Evolutionary conservation across 2,113 vertebrate species (phyloP), one percentile per base, ranked within the genome.

Genomic region (Cygnus atratus): DNA sequence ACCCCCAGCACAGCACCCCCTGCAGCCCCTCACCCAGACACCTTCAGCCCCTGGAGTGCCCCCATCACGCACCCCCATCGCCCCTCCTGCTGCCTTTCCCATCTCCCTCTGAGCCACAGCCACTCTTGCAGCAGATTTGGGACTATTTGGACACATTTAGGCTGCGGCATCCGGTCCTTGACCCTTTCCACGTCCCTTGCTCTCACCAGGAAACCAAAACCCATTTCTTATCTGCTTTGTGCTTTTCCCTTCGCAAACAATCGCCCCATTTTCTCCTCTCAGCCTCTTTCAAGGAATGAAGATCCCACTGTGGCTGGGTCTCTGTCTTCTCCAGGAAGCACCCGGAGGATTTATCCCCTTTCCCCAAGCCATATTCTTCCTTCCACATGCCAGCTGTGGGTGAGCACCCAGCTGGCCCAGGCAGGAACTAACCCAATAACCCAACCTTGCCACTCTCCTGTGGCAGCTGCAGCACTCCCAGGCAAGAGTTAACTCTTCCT

Each of bases 401-500:
- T 1, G 0, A 61, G 39, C n/a, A 43, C 11, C 39, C 12, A 3
- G 21, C 15, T 8, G n/a, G 11, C 46, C 28, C 58, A 52, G 65
- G 37, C 44, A 8, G 57, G 46, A 17, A 18, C 1, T 3, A 48
- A 59, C 14, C 52, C 73, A 78, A 41, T 4, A 48, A 59, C 14
- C 52, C 84, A 83, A 41, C 68, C 33, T 1, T 24, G 39, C 48
- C 33, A 9, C 14, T 50, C 10, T 39, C 28, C 31, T 18, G n/a
- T 37, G 10, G 12, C 20, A 11, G 68, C 46, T 2, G 11, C 22
- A 48, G 24, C 3, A 2, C 28, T 63, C 11, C 12, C 48, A 79
- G 80, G 61, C 61, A 92, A 88, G 87, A 28, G 61, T 85, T 74
- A 82, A 78, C 48, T 73, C 88, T 68, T 73, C 66, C 44, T 85